These are phyloP conservation scores for Oscheius myriophilus DNA, from an alignment of 2,888 invertebrate genomes.

Conservation along the genomic window DNA sequence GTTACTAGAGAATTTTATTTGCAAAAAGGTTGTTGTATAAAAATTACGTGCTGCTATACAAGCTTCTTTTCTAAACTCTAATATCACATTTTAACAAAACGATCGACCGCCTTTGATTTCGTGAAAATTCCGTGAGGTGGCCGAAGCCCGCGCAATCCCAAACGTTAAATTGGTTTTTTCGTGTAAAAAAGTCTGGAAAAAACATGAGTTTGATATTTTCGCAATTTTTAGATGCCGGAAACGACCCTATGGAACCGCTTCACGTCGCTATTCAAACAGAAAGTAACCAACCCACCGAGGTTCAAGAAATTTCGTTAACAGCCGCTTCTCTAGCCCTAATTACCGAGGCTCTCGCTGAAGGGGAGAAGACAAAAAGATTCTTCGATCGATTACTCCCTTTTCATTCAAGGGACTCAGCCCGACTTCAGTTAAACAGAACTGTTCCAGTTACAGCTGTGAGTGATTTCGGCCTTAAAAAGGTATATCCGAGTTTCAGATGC, in stretches of 20 bases:
- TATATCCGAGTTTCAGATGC: constrained; percentile 1
- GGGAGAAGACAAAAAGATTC: constrained; percentile 6
- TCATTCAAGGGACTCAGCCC: constrained; percentile 11
- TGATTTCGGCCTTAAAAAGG: neutral
- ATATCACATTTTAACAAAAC: no score
- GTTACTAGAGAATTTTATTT: no score
- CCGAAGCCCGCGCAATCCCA: no score
- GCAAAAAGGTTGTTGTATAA: neutral
- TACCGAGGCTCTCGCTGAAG: constrained; percentile 2
- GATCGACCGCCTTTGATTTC: no score
- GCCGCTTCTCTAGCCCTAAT: neutral
- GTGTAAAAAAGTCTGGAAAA: no score
- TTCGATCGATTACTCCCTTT: constrained; percentile 15
- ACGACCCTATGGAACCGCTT: constrained; percentile 16
- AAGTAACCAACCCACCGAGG: neutral
- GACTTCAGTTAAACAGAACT: constrained; percentile 16
- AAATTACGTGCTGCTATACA: neutral
- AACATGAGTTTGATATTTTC: no score
- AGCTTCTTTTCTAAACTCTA: neutral
- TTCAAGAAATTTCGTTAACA: neutral
- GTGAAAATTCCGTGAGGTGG: no score
- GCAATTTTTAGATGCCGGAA: constrained; percentile 6
- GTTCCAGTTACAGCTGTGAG: constrained; percentile 20
- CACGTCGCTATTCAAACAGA: constrained; percentile 14
- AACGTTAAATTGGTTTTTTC: no score